Evolutionary conservation across 2,888 invertebrate species (phyloP).

Genomic region (Leptura quadrifasciata): DNA sequence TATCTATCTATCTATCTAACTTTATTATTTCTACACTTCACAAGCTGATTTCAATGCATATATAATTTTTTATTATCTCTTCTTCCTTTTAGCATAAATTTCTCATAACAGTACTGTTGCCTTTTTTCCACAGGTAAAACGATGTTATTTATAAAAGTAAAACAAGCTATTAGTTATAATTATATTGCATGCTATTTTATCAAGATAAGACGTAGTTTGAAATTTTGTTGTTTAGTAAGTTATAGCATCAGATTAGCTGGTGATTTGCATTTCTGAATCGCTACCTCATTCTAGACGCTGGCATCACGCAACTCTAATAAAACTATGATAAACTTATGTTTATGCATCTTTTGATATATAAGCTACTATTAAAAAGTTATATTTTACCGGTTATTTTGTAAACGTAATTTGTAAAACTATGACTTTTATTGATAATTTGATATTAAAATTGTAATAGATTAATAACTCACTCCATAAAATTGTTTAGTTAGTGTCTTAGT

Average conservation of each 20-base stretch:
- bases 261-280: constrained; percentile 70
- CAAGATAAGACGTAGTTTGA: constrained; percentile 69
- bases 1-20: too few species aligned
- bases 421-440: constrained; percentile 27
- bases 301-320: constrained; percentile 66
- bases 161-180: constrained; percentile 73
- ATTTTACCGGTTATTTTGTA: constrained; percentile 31
- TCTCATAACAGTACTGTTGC: constrained; percentile 31
- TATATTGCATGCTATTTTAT: constrained; percentile 70
- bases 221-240: constrained; percentile 72
- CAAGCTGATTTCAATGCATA: too few species aligned
- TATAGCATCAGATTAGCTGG: constrained; percentile 71
- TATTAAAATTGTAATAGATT: background rate
- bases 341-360: constrained; percentile 56
- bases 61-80: constrained; percentile 26
- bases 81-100: constrained; percentile 29
- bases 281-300: constrained; percentile 60
- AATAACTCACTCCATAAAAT: background rate
- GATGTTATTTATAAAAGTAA: constrained; percentile 68
- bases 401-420: constrained; percentile 36
- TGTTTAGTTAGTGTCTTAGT: too few species aligned
- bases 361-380: constrained; percentile 37
- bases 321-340: constrained; percentile 68
- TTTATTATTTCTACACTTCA: too few species aligned
- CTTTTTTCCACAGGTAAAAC: constrained; percentile 31